Evolutionary conservation across 2,113 vertebrate genomes (phyloP).

Genomic region (Gadus macrocephalus): DNA sequence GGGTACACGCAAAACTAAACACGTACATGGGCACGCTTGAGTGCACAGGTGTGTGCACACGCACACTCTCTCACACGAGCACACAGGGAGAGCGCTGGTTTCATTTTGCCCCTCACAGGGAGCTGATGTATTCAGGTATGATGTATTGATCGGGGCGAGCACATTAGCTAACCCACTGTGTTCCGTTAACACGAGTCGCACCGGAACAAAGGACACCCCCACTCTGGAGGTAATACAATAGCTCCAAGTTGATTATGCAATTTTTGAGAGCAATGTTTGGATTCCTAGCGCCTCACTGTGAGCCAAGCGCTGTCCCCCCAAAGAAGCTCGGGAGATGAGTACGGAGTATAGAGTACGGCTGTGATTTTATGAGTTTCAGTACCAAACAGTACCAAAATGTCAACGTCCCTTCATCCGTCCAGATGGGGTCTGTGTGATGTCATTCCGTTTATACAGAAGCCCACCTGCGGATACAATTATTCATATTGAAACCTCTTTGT

Average conservation of each 20-base stretch:
- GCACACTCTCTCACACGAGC: neutral
- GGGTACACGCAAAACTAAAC: neutral
- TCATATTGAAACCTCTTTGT: too few species aligned
- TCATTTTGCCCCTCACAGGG: constrained; percentile 64
- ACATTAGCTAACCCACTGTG: constrained; percentile 66
- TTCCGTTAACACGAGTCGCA: constrained; percentile 64
- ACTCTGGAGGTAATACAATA: constrained; percentile 64
- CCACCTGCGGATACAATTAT: too few species aligned
- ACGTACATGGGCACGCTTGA: neutral
- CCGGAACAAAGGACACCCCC: constrained; percentile 64
- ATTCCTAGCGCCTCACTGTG: too few species aligned
- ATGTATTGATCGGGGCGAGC: constrained; percentile 68
- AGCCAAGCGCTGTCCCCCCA: too few species aligned
- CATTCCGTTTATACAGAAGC: too few species aligned
- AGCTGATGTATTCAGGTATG: constrained; percentile 67
- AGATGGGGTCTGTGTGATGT: too few species aligned
- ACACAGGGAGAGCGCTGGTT: constrained; percentile 26
- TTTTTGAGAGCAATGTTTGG: constrained; percentile 43
- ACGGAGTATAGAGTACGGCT: too few species aligned
- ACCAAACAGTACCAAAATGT: too few species aligned
- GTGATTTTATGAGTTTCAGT: too few species aligned
- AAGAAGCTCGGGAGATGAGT: too few species aligned
- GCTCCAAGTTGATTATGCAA: constrained; percentile 65
- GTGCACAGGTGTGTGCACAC: neutral
- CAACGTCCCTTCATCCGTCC: too few species aligned